Conservation (phyloP, 2,888 invertebrate species). For the Lithosia quadra region DNA sequence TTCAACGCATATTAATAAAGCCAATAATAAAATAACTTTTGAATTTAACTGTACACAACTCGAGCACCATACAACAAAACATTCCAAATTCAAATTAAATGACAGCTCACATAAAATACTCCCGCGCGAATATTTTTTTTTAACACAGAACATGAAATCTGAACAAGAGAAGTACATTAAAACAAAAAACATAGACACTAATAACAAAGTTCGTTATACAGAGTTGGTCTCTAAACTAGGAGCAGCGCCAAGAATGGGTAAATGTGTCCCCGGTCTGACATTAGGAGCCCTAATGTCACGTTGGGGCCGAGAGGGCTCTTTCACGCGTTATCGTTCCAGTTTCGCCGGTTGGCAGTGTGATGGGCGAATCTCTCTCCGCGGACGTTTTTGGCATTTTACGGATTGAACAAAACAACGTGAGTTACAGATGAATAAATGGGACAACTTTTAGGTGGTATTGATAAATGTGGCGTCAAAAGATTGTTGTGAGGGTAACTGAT, state of each 20-base stretch:
- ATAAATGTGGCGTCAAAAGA: constrained; percentile 1
- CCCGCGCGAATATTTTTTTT: constrained; percentile 36
- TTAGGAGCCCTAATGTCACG: constrained; percentile 53
- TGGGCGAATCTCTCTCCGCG: constrained; percentile 49
- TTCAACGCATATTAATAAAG: neutral
- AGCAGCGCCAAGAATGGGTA: constrained; percentile 48
- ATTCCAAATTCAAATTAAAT: constrained; percentile 30
- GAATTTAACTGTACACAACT: neutral
- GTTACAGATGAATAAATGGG: constrained; percentile 29
- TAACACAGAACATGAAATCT: constrained; percentile 36
- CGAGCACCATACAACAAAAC: constrained; percentile 18
- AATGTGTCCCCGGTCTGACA: constrained; percentile 57
- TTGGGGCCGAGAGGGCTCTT: constrained; percentile 46
- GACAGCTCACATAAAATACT: constrained; percentile 26
- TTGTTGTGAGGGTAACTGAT: neutral
- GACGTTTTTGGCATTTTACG: constrained; percentile 44
- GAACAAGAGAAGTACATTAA: constrained; percentile 56
- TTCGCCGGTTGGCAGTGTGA: constrained; percentile 42
- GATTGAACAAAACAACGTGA: constrained; percentile 35
- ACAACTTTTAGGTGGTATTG: constrained; percentile 21
- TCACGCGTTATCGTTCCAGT: constrained; percentile 55
- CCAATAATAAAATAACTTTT: neutral
- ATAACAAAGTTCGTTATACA: constrained; percentile 58
- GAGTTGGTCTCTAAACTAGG: constrained; percentile 47
- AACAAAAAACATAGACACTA: constrained; percentile 46